Conservation (phyloP, 2,888 invertebrate genomes). For the Hedychridium roseum region DNA sequence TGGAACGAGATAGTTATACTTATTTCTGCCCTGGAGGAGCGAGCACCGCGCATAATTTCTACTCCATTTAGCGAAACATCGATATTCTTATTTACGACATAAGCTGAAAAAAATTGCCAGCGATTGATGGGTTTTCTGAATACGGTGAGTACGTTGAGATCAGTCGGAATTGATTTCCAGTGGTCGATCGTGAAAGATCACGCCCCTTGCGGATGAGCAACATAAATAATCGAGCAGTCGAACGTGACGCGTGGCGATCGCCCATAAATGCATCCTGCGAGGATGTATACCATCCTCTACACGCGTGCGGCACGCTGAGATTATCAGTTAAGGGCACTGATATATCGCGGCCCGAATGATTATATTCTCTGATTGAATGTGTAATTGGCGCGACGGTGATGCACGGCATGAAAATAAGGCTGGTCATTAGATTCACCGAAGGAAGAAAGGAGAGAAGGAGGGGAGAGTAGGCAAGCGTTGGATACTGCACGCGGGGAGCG, state of each 20-base stretch:
- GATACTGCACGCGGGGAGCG: slow-evolving; percentile 26
- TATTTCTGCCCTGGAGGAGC: too few species aligned
- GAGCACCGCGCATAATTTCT: too few species aligned
- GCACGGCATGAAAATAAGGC: too few species aligned
- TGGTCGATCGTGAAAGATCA: neutral
- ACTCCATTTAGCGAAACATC: too few species aligned
- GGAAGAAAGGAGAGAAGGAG: slow-evolving; percentile 15
- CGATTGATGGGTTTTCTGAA: too few species aligned
- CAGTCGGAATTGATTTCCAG: neutral
- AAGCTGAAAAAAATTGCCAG: too few species aligned
- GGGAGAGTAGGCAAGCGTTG: slow-evolving; percentile 14
- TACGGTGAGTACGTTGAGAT: too few species aligned
- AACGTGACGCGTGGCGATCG: slow-evolving; percentile 29
- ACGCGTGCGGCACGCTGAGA: slow-evolving; percentile 18
- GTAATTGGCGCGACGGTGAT: slow-evolving; percentile 40
- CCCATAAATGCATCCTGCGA: slow-evolving; percentile 17
- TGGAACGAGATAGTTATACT: neutral
- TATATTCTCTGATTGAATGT: slow-evolving; percentile 53
- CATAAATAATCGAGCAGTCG: slow-evolving; percentile 16
- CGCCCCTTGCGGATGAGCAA: slow-evolving; percentile 10
- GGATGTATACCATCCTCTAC: slow-evolving; percentile 1
- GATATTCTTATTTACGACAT: too few species aligned
- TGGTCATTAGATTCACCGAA: too few species aligned
- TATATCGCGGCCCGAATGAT: slow-evolving; percentile 44
- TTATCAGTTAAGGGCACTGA: slow-evolving; percentile 35